Percentiles rank a stretch among this genome's conserved stretches.
Evolutionary conservation across 2,113 vertebrate genomes (phyloP).

Genomic region (Sula dactylatra): DNA sequence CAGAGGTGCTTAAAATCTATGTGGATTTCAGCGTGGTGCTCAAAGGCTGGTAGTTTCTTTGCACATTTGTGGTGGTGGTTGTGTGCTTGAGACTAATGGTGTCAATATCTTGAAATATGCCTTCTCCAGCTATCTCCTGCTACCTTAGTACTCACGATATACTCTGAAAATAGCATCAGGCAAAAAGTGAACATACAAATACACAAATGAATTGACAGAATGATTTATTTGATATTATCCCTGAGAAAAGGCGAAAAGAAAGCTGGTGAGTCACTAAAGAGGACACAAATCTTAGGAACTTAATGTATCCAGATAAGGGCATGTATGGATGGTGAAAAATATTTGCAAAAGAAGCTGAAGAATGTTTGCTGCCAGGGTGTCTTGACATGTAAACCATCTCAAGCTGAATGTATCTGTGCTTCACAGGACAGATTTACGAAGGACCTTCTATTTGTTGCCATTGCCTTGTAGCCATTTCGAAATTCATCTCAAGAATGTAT

Average conservation of each 20-base stretch:
- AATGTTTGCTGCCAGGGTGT: not conserved
- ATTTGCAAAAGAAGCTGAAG: not conserved
- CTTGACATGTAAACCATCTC: not conserved
- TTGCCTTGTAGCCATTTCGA: not conserved
- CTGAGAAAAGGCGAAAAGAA: not conserved
- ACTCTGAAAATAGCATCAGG: not conserved
- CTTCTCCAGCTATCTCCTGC: not conserved
- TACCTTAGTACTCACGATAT: not conserved
- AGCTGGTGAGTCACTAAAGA: not conserved
- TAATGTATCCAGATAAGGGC: not conserved
- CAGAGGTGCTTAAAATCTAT: not conserved
- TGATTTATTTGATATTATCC: not conserved
- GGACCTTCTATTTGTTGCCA: not conserved
- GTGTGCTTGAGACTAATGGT: fast-evolving
- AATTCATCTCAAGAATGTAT: not conserved
- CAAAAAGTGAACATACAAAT: not conserved
- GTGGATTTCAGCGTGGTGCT: not conserved
- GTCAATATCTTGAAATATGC: not conserved
- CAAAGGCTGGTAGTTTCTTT: not conserved
- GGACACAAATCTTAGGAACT: not conserved
- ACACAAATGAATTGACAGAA: not conserved
- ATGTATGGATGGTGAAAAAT: not conserved
- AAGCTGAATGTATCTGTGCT: not conserved
- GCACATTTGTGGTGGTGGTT: not conserved
- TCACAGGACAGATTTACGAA: not conserved